phyloP scores from a whole-genome alignment of 2,113 vertebrate species.

The Crypturellus undulatus region DNA sequence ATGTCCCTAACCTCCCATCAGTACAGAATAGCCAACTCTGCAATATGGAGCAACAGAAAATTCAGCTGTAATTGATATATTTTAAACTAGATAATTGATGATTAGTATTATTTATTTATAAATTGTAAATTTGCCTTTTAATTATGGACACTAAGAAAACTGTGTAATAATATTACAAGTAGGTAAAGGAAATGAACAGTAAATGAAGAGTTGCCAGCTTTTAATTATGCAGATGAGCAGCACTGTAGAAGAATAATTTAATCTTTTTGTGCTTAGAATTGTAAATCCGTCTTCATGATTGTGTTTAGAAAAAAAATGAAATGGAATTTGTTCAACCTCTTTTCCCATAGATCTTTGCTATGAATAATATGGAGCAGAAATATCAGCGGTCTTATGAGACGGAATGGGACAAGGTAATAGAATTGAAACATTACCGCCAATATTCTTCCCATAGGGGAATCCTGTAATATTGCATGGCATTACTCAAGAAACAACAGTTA shows the following conservation, averaged over 20 bases:
- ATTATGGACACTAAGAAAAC: constrained; percentile 6
- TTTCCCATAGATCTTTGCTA: neutral
- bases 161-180: constrained; percentile 13
- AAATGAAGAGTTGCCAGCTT: constrained; percentile 40
- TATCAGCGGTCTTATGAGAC: neutral
- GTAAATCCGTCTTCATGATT: constrained; percentile 21
- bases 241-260: constrained; percentile 43
- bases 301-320: constrained; percentile 11
- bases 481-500: neutral
- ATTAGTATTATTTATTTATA: constrained; percentile 62
- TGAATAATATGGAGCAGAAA: neutral
- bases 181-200: constrained; percentile 64
- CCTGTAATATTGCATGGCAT: neutral
- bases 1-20: neutral
- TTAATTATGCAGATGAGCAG: constrained; percentile 66
- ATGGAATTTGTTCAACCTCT: neutral
- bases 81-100: neutral
- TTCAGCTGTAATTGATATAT: neutral
- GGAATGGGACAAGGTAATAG: neutral
- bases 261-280: constrained; percentile 54
- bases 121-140: constrained; percentile 49
- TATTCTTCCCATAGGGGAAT: neutral
- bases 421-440: neutral
- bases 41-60: neutral
- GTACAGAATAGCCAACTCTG: neutral